Evolutionary conservation across 2,888 invertebrate species (phyloP).

Genomic region (Gymnoscelis rufifasciata): DNA sequence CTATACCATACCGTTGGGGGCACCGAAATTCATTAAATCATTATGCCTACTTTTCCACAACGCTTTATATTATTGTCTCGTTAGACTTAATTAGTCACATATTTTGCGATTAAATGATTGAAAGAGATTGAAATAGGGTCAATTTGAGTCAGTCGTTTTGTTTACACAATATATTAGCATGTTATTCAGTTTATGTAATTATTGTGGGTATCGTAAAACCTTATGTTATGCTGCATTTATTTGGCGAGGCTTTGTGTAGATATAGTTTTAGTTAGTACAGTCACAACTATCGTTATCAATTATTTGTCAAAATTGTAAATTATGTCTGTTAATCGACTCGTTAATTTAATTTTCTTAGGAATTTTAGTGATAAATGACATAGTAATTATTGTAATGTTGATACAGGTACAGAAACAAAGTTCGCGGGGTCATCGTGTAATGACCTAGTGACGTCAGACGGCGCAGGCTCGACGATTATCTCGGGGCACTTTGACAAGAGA

Average conservation of each 20-base stretch:
- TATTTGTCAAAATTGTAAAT: too few species aligned
- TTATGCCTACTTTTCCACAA: slow-evolving; percentile 27
- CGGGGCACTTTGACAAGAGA: slow-evolving; percentile 98
- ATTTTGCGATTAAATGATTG: slow-evolving; percentile 4
- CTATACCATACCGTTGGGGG: slow-evolving; percentile 31
- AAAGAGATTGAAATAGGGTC: slow-evolving; percentile 7
- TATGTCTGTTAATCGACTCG: too few species aligned
- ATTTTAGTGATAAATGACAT: too few species aligned
- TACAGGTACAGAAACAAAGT: slow-evolving; percentile 92
- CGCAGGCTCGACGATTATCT: slow-evolving; percentile 93
- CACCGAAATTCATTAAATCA: slow-evolving; percentile 34
- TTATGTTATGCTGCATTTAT: too few species aligned
- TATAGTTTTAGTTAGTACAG: too few species aligned
- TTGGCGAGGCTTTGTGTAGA: too few species aligned
- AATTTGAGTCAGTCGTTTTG: slow-evolving; percentile 8
- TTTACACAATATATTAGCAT: background rate
- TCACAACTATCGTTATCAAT: too few species aligned
- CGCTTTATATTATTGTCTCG: slow-evolving; percentile 30
- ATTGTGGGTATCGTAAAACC: too few species aligned
- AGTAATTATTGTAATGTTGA: background rate
- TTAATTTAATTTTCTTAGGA: too few species aligned
- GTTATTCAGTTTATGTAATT: too few species aligned
- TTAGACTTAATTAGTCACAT: slow-evolving; percentile 26
- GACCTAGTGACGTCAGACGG: slow-evolving; percentile 95
- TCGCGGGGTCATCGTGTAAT: slow-evolving; percentile 97